These are phyloP conservation scores for Tetheella fluctuosa DNA, from an alignment of 2,888 invertebrate genomes.

Conservation along the genomic window DNA sequence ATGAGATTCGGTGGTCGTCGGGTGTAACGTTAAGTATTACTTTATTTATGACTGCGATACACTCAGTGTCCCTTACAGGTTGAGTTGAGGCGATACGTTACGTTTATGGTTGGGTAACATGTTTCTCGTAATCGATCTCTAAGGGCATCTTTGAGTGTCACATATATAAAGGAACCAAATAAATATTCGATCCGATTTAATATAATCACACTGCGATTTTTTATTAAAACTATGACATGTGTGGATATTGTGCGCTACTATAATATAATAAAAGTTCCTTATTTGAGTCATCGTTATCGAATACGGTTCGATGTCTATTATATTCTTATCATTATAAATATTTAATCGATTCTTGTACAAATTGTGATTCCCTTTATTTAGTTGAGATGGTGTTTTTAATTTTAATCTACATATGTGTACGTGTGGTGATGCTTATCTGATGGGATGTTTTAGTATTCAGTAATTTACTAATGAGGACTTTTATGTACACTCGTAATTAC, in stretches of 20 bases:
- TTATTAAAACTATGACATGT: constrained; percentile 76
- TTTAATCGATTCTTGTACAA: constrained; percentile 42
- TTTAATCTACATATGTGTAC: constrained; percentile 13
- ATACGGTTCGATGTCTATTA: constrained; percentile 35
- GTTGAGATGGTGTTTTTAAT: constrained; percentile 32
- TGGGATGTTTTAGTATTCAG: constrained; percentile 32
- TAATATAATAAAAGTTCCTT: constrained; percentile 39
- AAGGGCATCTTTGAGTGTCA: constrained; percentile 50
- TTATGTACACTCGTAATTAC: constrained; percentile 38
- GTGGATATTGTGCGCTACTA: constrained; percentile 52
- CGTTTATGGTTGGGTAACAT: constrained; percentile 41
- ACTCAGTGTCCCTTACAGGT: constrained; percentile 49
- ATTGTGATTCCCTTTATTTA: constrained; percentile 36
- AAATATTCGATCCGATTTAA: constrained; percentile 43
- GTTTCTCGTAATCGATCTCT: constrained; percentile 34
- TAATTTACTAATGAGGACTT: constrained; percentile 46
- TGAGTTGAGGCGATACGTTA: constrained; percentile 27
- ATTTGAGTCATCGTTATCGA: constrained; percentile 24
- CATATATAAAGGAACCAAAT: constrained; percentile 39
- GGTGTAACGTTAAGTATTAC: constrained; percentile 11
- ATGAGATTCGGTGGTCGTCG: background rate
- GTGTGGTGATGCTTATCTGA: constrained; percentile 7
- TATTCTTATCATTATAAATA: constrained; percentile 17
- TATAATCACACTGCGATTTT: constrained; percentile 71
- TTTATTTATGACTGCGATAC: constrained; percentile 20